A percentile compares a stretch with the other conserved stretches of the same genome.
phyloP scores from a whole-genome alignment of 2,113 vertebrate genomes.

The Machaerirhynchus nigripectus region DNA sequence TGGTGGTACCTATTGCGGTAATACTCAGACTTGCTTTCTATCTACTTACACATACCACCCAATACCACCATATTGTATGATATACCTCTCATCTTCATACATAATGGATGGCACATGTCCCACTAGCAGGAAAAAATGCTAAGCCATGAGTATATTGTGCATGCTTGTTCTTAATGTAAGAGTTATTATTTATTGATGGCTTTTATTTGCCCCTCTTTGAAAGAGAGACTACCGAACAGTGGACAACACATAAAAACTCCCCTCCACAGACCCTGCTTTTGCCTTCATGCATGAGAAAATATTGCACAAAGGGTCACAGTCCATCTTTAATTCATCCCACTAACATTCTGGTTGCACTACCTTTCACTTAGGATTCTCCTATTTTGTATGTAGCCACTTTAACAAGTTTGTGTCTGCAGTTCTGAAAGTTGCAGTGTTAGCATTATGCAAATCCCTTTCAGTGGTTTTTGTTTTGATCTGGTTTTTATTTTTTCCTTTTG shows the following conservation, averaged over 20 bases:
- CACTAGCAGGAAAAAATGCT: neutral
- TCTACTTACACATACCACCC: neutral
- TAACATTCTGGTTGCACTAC: neutral
- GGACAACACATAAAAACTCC: neutral
- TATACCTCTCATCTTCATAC: neutral
- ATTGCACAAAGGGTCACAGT: neutral
- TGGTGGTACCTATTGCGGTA: neutral
- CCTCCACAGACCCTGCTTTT: neutral
- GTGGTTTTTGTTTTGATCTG: neutral
- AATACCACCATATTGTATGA: neutral
- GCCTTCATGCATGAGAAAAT: slow-evolving; percentile 24
- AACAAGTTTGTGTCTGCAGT: neutral
- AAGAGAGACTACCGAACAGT: neutral
- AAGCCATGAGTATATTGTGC: neutral
- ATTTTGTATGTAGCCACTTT: neutral
- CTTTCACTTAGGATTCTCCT: neutral
- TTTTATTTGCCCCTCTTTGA: slow-evolving; percentile 34
- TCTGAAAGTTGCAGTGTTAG: neutral
- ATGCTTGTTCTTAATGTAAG: neutral
- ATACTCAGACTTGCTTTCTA: neutral
- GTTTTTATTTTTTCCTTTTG: neutral
- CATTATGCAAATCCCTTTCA: neutral
- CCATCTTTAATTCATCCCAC: slow-evolving; percentile 22
- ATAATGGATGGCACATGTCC: neutral
- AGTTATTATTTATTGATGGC: slow-evolving; percentile 29